phyloP scores from a whole-genome alignment of 2,113 vertebrate genomes.

The Cheirogaleus medius region DNA sequence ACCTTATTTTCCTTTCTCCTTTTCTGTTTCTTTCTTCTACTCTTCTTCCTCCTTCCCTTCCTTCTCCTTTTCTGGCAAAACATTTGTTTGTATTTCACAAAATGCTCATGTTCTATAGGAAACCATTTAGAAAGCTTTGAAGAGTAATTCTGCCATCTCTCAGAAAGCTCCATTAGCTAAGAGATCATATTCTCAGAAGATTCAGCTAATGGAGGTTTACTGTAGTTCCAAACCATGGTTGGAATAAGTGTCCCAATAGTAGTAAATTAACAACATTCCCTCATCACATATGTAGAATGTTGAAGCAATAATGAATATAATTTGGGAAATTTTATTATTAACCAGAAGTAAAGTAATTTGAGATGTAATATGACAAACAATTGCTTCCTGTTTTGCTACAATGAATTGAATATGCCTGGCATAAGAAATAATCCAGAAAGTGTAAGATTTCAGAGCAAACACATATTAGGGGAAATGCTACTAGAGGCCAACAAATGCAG shows the following conservation, averaged over 20 bases:
- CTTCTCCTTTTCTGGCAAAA: not conserved
- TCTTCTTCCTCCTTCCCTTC: too few species aligned
- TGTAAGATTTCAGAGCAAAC: not conserved
- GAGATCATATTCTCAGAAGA: not conserved
- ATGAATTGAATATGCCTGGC: not conserved
- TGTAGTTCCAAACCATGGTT: not conserved
- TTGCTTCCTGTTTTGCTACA: slow-evolving; percentile 21
- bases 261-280: not conserved
- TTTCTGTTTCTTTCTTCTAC: too few species aligned
- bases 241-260: not conserved
- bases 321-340: slow-evolving; percentile 26
- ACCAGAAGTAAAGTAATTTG: slow-evolving; percentile 21
- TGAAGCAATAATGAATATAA: not conserved
- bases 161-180: not conserved
- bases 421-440: slow-evolving; percentile 2
- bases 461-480: not conserved
- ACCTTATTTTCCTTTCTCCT: not conserved
- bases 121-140: not conserved
- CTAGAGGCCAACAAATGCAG: not conserved
- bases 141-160: not conserved
- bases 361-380: not conserved
- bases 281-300: not conserved
- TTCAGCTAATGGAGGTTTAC: not conserved
- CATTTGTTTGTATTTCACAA: not conserved
- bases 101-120: not conserved